A percentile compares a stretch with the other conserved stretches of the same genome.
Evolutionary conservation across 2,113 vertebrate species (phyloP).

Genomic region (Saccopteryx bilineata): DNA sequence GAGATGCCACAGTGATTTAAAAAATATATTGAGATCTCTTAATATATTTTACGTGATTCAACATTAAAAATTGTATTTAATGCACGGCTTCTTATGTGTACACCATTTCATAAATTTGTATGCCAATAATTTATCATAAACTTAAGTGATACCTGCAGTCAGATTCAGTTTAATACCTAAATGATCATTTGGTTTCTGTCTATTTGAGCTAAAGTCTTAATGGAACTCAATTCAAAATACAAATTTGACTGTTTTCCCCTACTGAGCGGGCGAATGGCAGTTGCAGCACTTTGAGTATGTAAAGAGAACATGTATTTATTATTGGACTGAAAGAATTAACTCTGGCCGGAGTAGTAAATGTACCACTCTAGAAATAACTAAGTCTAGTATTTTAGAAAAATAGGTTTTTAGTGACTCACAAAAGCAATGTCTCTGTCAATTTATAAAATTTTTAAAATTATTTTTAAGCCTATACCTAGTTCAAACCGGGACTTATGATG

Average conservation of each 20-base stretch:
- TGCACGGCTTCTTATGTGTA: slow-evolving; percentile 8
- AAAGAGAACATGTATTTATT: neutral
- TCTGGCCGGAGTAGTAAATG: neutral
- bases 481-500: neutral
- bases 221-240: slow-evolving; percentile 42
- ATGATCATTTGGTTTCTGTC: neutral
- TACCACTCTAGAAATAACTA: neutral
- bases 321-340: neutral
- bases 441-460: slow-evolving; percentile 30
- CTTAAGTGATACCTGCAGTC: neutral
- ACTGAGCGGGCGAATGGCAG: neutral
- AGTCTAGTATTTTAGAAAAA: slow-evolving; percentile 27
- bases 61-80: neutral
- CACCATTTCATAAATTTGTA: neutral
- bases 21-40: slow-evolving; percentile 23
- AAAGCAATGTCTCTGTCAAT: neutral
- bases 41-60: neutral
- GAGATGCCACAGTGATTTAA: neutral
- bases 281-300: neutral
- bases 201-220: slow-evolving; percentile 11
- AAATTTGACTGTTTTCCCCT: neutral
- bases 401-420: neutral
- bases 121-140: slow-evolving; percentile 40
- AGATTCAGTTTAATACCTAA: slow-evolving; percentile 20
- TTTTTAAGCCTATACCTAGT: slow-evolving; percentile 49